Percentiles rank a stretch among this genome's conserved stretches.
Evolutionary conservation across 2,113 vertebrate genomes (phyloP).

Genomic region (Herpailurus yagouaroundi): DNA sequence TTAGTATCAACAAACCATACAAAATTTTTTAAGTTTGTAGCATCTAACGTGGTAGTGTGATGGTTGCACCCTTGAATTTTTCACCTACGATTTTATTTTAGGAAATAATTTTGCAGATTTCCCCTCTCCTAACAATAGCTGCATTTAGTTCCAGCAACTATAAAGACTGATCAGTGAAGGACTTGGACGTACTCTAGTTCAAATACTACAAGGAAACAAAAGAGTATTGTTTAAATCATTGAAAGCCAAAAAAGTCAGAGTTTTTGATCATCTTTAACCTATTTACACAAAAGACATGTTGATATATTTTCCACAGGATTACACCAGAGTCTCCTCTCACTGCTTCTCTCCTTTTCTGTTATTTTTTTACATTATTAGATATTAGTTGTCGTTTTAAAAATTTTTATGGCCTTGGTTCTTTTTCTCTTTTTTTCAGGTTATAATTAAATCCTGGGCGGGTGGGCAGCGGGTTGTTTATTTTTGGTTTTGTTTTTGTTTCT

Average conservation of each 20-base stretch:
- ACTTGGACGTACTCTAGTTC: not conserved
- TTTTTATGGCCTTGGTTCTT: not conserved
- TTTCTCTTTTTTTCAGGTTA: not conserved
- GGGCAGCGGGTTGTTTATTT: too few species aligned
- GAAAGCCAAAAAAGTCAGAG: not conserved
- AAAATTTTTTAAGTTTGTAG: not conserved
- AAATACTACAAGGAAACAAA: not conserved
- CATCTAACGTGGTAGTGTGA: not conserved
- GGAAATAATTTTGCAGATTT: conserved; percentile 20
- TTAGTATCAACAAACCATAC: not conserved
- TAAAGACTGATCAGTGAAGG: not conserved
- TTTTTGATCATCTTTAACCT: not conserved
- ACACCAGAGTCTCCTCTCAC: not conserved
- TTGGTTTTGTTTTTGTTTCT: too few species aligned
- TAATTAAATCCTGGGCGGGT: not conserved
- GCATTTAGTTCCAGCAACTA: not conserved
- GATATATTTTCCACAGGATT: not conserved
- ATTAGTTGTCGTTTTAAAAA: not conserved
- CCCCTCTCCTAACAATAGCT: not conserved
- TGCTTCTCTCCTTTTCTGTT: not conserved
- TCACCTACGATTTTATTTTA: not conserved
- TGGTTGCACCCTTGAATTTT: not conserved
- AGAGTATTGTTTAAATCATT: not conserved
- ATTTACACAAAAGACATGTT: not conserved
- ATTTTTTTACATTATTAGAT: not conserved